These are phyloP conservation scores for Rambutsinella grinnellia DNA, from an alignment of 2,888 invertebrate genomes.

Conservation along the genomic window DNA sequence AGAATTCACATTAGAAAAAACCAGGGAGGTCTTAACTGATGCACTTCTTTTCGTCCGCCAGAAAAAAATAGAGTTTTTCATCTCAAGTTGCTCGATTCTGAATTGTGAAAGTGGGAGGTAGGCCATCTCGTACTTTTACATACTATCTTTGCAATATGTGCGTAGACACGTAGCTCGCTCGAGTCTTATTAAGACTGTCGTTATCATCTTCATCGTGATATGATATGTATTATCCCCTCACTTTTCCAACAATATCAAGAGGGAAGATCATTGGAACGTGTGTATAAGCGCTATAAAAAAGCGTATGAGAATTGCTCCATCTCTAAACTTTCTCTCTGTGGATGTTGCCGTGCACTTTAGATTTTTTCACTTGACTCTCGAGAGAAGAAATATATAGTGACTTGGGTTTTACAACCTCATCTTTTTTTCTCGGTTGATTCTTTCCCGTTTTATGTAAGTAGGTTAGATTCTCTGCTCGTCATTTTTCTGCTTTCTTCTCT, in stretches of 20 bases:
- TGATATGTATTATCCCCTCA: background rate
- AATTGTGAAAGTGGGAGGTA: too few relatives aligned
- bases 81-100: too few relatives aligned
- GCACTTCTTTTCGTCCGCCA: background rate
- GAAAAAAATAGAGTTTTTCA: background rate
- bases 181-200: background rate
- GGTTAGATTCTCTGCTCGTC: slow-evolving; percentile 44
- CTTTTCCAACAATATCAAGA: background rate
- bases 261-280: background rate
- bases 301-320: slow-evolving; percentile 1
- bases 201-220: background rate
- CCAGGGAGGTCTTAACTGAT: background rate
- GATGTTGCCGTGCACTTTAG: slow-evolving; percentile 5
- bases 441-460: slow-evolving; percentile 42
- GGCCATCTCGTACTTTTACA: too few relatives aligned
- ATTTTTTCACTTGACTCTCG: slow-evolving; percentile 38
- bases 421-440: slow-evolving; percentile 32
- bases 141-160: background rate
- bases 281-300: background rate
- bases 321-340: slow-evolving; percentile 18
- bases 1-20: slow-evolving; percentile 40
- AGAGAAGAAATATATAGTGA: too few relatives aligned
- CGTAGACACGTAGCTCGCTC: background rate
- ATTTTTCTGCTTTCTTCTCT: slow-evolving; percentile 18
- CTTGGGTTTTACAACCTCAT: slow-evolving; percentile 8